These are phyloP conservation scores for Ophion ellenae DNA, from an alignment of 2,888 invertebrate species.

Conservation along the genomic window DNA sequence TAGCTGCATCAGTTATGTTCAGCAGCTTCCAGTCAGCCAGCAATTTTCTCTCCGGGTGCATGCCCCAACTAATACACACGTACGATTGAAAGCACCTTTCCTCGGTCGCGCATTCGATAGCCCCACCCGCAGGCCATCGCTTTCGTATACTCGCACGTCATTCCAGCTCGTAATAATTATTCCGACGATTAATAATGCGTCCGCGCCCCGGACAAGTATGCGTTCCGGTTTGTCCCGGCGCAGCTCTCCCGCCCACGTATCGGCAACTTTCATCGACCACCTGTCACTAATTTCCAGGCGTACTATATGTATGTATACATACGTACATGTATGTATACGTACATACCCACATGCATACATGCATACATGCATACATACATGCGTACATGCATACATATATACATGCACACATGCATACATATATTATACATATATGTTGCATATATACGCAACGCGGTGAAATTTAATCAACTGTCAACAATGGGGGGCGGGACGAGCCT, in stretches of 20 bases:
- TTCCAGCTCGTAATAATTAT: slow-evolving; percentile 57
- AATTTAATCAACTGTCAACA: slow-evolving; percentile 55
- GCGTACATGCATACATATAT: no score
- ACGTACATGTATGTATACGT: no score
- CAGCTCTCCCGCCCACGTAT: slow-evolving; percentile 5
- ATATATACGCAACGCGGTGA: background rate
- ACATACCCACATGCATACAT: no score
- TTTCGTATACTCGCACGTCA: slow-evolving; percentile 29
- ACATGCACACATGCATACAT: no score
- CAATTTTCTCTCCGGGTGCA: slow-evolving; percentile 30
- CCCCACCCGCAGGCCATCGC: slow-evolving; percentile 9
- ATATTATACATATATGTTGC: no score
- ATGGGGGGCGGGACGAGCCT: background rate
- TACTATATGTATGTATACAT: no score
- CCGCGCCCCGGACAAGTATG: slow-evolving; percentile 48
- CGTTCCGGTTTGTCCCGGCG: slow-evolving; percentile 23
- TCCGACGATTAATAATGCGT: slow-evolving; percentile 65
- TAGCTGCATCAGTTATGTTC: background rate
- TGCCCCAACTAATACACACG: background rate
- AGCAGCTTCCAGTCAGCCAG: slow-evolving; percentile 57
- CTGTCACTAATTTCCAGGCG: slow-evolving; percentile 42
- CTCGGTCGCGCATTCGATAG: slow-evolving; percentile 13
- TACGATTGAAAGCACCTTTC: slow-evolving; percentile 19
- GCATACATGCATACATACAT: no score
- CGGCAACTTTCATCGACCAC: slow-evolving; percentile 41